Evolutionary conservation across 2,797 vertebrate species (phyloP), one percentile per base, ranked within the genome.

Genomic region (Syndactyla subalaris): DNA sequence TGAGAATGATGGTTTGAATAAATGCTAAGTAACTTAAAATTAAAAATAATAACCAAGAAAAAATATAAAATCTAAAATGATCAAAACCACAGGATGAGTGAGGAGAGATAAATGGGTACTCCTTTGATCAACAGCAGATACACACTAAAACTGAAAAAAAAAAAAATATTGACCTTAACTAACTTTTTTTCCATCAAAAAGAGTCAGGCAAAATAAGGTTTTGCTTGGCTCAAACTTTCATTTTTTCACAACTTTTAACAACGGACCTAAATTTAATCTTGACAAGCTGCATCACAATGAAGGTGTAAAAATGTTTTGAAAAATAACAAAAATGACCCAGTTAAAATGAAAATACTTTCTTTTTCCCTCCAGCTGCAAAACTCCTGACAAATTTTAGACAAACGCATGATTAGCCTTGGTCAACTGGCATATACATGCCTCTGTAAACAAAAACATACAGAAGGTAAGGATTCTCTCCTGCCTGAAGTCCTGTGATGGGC

Each of bases 21-120:
- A 90, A 77, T 65, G 41, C 17, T 73, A 92, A 78, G 59, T 66
- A 61, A 92, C 45, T 67, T 74, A 38, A 87, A 95, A 90, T 72
- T 32, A 63, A 86, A 93, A 88, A 61, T 46, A 88, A 43, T 71
- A 70, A 61, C 10, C 71, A 79, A 62, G 68, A 84, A 66, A 79
- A 93, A 90, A 84, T 30, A 24, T 14, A 75, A 76, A 84, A 51
- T 49, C 30, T 70, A 72, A 88, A 92, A 82, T 32, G 0, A 88
- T 77, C 57, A 92, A 88, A 93, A 72, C 9, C 27, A 39, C 14
- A 73, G 59, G 14, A 32, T 27, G 32, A 82, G 7, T 30, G 21
- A 82, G 51, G 23, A 83, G 14, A 72, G 41, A 81, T 51, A 73
- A 77, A 83, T 0, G 2, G 22, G 46, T 45, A 16, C 21, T 61